These are phyloP conservation scores for Leucoraja erinaceus DNA, from an alignment of 2,113 vertebrate species.

Conservation along the genomic window DNA sequence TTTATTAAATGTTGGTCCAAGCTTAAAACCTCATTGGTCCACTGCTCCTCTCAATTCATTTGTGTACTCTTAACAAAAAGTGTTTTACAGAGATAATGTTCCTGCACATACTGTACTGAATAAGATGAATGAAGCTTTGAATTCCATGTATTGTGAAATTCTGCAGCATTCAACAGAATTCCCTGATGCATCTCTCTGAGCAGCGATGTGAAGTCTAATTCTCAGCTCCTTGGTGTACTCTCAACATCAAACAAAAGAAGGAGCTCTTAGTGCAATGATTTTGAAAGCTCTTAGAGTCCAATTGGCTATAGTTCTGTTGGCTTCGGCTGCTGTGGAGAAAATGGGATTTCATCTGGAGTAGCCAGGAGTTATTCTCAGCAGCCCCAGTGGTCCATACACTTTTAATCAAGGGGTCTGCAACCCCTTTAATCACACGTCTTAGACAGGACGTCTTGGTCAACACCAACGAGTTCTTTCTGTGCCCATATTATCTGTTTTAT, in stretches of 20 bases:
- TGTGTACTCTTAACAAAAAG: not conserved
- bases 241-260: not conserved
- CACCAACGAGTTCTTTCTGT: too few relatives aligned
- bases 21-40: too few relatives aligned
- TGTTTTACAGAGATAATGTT: not conserved
- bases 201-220: not conserved
- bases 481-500: too few relatives aligned
- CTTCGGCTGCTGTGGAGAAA: not conserved
- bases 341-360: not conserved
- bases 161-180: not conserved
- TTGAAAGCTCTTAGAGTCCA: not conserved
- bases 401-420: not conserved
- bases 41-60: too few relatives aligned
- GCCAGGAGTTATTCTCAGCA: not conserved
- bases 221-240: not conserved
- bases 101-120: not conserved
- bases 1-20: too few relatives aligned
- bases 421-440: too few relatives aligned
- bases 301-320: not conserved
- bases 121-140: not conserved
- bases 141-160: not conserved
- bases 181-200: not conserved
- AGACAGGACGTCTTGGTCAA: too few relatives aligned
- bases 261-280: not conserved
- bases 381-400: not conserved